These are phyloP conservation scores for Urocyon cinereoargenteus DNA, from an alignment of 2,797 vertebrate species.

Conservation along the genomic window DNA sequence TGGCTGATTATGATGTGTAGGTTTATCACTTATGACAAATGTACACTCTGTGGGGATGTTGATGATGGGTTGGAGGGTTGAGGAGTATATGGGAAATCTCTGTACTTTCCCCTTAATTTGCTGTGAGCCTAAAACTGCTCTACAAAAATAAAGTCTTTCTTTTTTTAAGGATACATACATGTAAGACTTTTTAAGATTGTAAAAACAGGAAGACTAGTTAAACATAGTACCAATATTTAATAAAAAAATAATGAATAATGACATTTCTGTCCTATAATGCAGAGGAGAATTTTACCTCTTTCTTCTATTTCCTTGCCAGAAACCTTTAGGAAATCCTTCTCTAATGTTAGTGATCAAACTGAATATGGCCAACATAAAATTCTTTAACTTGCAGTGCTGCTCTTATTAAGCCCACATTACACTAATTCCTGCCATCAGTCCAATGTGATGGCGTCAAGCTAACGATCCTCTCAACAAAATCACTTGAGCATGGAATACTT, in stretches of 20 bases:
- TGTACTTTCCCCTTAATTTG: not conserved
- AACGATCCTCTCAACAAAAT: not conserved
- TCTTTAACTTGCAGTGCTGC: not conserved
- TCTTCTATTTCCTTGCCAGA: not conserved
- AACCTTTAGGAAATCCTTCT: not conserved
- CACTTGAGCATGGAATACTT: not conserved
- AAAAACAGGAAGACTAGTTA: not conserved
- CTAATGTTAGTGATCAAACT: not conserved
- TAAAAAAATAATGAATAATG: not conserved
- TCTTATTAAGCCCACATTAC: not conserved
- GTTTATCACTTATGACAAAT: not conserved
- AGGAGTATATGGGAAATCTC: not conserved
- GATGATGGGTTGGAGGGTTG: not conserved
- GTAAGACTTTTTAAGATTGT: slow-evolving; percentile 15
- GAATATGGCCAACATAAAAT: not conserved
- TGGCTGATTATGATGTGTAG: not conserved
- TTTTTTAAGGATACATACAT: not conserved
- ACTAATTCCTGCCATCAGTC: not conserved
- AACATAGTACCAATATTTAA: not conserved
- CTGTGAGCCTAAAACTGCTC: not conserved
- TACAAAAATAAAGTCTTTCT: not conserved
- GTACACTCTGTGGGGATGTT: not conserved
- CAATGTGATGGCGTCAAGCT: not conserved
- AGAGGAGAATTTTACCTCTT: not conserved
- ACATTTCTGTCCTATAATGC: not conserved